Evolutionary conservation across 2,888 invertebrate genomes (phyloP), one percentile per base, ranked within the genome.

Genomic region (Pimpla rufipes): DNA sequence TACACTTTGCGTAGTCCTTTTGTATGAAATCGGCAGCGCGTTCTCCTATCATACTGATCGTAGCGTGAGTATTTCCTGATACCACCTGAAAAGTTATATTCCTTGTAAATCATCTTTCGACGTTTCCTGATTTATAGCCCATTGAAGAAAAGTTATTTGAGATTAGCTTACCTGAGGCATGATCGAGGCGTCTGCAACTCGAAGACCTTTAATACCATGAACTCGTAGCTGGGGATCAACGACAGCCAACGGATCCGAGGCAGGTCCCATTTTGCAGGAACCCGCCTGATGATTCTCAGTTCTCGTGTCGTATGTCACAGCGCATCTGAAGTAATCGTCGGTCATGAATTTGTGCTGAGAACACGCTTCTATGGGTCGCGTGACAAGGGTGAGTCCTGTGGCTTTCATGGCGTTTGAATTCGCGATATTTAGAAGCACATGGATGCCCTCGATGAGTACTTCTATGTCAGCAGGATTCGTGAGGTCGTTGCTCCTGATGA

Each of bases 271-370:
- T 94, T 96, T 97, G 90, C 96, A 96, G 0, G 96, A 95, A 10
- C 97, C 97, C 0, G 95, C 95, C 92, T 97, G 97, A 91, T 97
- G 97, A 92, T 97, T 97, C 93, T 97, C 97, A 0, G 97, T 96
- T 0, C 96, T 96, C 0, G 97, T 97, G 79, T 96, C 94, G 62
- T 95, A 94, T 81, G 94, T 94, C 0, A 96, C 95, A 0, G 96
- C 95, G 89, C 97, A 97, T 73, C 94, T 95, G 95, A 97, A 97
- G 93, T 95, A 97, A 16, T 95, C 95, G 87, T 97, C 96, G 0
- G 94, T 94, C 13, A 80, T 75, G 8, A 76, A 86, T 67, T 83
- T 64, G 59, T 84, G 67, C 2, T 81, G 16, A 7, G 86, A 83
- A 66, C 91, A 93, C 6, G 82, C 70, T 0, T 84, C n/a, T 1